Base-by-base conservation (phyloP, 1,140 invertebrate genomes). In the Mamestra configurata region DNA sequence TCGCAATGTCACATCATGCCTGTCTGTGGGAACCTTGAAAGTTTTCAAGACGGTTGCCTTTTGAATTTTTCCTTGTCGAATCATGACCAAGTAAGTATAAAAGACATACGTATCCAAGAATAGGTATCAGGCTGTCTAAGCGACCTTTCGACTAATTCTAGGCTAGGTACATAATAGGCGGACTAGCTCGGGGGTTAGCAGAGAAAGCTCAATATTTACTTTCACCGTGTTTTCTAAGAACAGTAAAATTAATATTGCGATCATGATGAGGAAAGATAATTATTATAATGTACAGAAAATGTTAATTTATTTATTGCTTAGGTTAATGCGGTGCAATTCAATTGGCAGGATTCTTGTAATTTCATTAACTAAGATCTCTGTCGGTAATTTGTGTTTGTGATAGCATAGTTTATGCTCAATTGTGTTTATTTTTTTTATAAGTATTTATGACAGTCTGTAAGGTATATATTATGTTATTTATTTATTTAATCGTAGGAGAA, bases 191-290 rank as follows among this genome's bases (percentile, higher is more conserved):
- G 15, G 66, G 66, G 40, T 70, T 7, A 20, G 22, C 40, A 27
- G 20, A 46, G 66, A 70, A 70, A 70, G 59, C 64, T 20, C 53
- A 11, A 27, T 57, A 57, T 24, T 35, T 46, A 49, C 66, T 70
- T 70, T 70, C 66, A n/a, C 66, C 22, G n/a, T 24, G 37, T 49
- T 70, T 70, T 46, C 66, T 27, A 27, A 13, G 37, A 27, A 24
- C 40, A 8, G 13, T 37, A 37, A 18, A 35, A 64, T 64, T 64
- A 15, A 24, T 57, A 57, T 55, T 55, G 22, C 22, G 53, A 24
- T 57, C 53, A 13, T 27, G 22, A 24, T 57, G 1, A 55, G 15
- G 51, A 55, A 43, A 15, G 10, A 46, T 11, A 24, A 46, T 24
- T 46, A 46, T 46, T 43, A 46, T 22, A 22, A 55, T 22, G 22